Base-by-base conservation (phyloP, 2,113 vertebrate genomes). In the Mormoops blainvillei region DNA sequence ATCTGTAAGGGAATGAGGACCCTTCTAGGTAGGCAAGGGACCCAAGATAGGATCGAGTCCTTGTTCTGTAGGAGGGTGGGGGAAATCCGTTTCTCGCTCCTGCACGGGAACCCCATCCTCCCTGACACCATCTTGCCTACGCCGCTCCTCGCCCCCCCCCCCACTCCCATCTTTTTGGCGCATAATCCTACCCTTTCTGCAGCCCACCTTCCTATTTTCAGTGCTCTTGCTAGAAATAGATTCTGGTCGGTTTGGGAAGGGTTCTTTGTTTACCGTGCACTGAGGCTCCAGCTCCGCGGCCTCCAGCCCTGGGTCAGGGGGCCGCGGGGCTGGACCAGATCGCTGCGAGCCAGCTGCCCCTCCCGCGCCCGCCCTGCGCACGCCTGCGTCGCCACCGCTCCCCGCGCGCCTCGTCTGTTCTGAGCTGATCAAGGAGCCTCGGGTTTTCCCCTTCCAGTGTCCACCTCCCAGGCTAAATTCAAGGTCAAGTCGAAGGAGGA, bases 101-200 rank as follows among this genome's bases (percentile, higher is more conserved):
- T 63, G 28, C 56, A 5, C 3, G 3, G 80, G 76, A 36, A 38
- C 58, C 36, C 45, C 65, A 19, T 77, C 65, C 31, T 70, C 11
- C 71, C 76, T 61, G 56, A 85, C 88, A 89, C 93, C 94, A 67
- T 94, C 82, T 94, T 90, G 65, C 77, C 8, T 73, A 0, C 73
- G 43, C 16, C 70, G 31, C 73, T 77, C n/a, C 22, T 7, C 81
- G 52, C 63, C 3, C 24, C 15, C n/a, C 9, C 4, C 5, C 18
- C 22, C 19, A 8, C 24, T 2, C 70, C 58, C n/a, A 31, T 61
- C n/a, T 15, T 38, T 19, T 10, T 1, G 80, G 20, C 28, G 22
- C n/a, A 7, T 9, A 68, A 48, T 56, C 50, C 87, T 78, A 36
- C 93, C 52, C 7, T 89, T 16, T 43, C 61, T 33, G 36, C 54